A percentile compares a stretch with the other conserved stretches of the same genome.
phyloP scores from a whole-genome alignment of 2,888 invertebrate species.

The Digitonthophagus gazella region DNA sequence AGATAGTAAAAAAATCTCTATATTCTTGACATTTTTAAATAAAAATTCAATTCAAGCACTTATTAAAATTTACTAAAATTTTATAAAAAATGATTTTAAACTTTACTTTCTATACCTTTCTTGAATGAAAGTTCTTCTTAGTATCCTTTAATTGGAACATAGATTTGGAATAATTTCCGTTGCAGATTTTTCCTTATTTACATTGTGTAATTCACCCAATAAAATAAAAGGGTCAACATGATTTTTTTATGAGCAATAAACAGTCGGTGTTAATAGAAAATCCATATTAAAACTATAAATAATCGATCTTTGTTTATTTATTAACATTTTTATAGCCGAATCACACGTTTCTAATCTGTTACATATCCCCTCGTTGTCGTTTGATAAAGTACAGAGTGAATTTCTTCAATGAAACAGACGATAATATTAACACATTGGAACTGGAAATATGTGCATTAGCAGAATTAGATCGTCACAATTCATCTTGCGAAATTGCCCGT shows the following conservation, averaged over 20 bases:
- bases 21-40: not conserved
- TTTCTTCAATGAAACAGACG: not conserved
- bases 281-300: not conserved
- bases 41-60: not conserved
- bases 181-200: too few relatives aligned
- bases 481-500: too few relatives aligned
- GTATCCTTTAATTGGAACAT: too few relatives aligned
- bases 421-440: too few relatives aligned
- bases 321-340: not conserved
- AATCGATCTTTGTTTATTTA: not conserved
- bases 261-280: not conserved
- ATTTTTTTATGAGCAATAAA: not conserved
- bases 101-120: too few relatives aligned
- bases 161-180: too few relatives aligned
- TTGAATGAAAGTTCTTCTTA: too few relatives aligned
- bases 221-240: not conserved
- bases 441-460: too few relatives aligned
- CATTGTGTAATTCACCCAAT: too few relatives aligned
- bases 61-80: too few relatives aligned
- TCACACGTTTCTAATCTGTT: not conserved
- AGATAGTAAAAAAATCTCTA: not conserved
- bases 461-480: too few relatives aligned
- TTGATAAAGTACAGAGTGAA: not conserved
- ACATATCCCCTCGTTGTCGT: not conserved
- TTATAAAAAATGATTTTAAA: too few relatives aligned